phyloP scores from a whole-genome alignment of 2,888 invertebrate species.

The Brachyopa scutellaris region DNA sequence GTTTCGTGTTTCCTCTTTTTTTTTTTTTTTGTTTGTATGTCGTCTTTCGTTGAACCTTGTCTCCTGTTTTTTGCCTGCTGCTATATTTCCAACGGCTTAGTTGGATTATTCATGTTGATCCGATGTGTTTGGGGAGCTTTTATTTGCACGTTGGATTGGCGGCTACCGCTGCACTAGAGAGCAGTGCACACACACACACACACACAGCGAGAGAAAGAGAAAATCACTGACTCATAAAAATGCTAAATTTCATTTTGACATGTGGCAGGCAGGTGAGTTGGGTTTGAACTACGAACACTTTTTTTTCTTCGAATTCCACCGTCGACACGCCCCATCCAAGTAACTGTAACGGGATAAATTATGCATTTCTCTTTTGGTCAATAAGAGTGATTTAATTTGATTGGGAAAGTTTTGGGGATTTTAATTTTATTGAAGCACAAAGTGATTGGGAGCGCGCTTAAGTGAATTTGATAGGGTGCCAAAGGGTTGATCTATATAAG shows the following conservation, averaged over 20 bases:
- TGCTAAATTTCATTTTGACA: constrained; percentile 68
- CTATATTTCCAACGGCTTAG: constrained; percentile 26
- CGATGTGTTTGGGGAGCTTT: constrained; percentile 59
- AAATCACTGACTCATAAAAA: constrained; percentile 63
- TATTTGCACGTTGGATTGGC: constrained; percentile 67
- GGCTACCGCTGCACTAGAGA: neutral
- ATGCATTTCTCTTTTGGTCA: constrained; percentile 61
- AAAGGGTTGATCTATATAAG: too few relatives aligned
- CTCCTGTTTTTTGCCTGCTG: neutral
- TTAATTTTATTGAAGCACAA: constrained; percentile 46
- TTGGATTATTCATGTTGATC: constrained; percentile 69
- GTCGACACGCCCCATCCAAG: too few relatives aligned
- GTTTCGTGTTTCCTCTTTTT: constrained; percentile 17
- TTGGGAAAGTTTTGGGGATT: constrained; percentile 49
- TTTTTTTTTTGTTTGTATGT: neutral
- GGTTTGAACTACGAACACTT: too few relatives aligned
- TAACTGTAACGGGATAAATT: too few relatives aligned
- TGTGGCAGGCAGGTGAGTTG: constrained; percentile 71
- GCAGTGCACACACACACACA: neutral
- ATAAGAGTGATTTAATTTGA: constrained; percentile 65
- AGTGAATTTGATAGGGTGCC: constrained; percentile 46
- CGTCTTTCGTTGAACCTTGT: neutral
- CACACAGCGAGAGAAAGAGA: neutral
- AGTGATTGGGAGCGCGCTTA: constrained; percentile 58
- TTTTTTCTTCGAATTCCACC: too few relatives aligned